Conservation (phyloP, 53 echinoderm and acorn worm genomes). For the Holothuria scabra region DNA sequence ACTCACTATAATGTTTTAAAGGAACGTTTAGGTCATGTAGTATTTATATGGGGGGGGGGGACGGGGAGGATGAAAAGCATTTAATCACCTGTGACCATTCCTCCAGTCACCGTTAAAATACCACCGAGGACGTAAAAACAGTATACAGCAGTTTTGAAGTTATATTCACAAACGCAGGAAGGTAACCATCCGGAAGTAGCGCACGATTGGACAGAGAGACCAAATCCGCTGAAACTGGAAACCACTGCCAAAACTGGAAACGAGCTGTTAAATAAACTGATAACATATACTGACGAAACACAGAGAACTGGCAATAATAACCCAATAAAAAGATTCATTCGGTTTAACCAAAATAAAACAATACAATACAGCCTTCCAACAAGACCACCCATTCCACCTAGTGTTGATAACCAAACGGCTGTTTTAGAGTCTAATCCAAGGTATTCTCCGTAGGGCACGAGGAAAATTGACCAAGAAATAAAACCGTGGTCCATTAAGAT, state of each 20-base stretch:
- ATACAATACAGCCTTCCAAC: background rate
- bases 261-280: background rate
- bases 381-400: slow-evolving; percentile 12
- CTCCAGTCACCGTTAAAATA: no score
- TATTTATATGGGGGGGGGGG: no score
- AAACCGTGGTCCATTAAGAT: background rate
- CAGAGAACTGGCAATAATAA: background rate
- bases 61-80: no score
- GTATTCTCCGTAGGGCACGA: slow-evolving; percentile 30
- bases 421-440: slow-evolving; percentile 35
- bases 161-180: no score
- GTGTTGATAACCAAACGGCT: slow-evolving; percentile 32
- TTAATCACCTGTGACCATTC: no score
- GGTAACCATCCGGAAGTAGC: no score
- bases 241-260: background rate
- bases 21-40: no score
- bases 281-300: background rate
- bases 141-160: no score
- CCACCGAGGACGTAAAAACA: no score
- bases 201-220: background rate
- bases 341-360: background rate
- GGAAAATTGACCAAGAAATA: slow-evolving; percentile 8
- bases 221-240: slow-evolving; percentile 4
- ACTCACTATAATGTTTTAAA: background rate
- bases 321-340: background rate